Evolutionary conservation across 1,140 invertebrate species (phyloP), one percentile per base, ranked within the genome.

Genomic region (Scaptomyza graminum): DNA sequence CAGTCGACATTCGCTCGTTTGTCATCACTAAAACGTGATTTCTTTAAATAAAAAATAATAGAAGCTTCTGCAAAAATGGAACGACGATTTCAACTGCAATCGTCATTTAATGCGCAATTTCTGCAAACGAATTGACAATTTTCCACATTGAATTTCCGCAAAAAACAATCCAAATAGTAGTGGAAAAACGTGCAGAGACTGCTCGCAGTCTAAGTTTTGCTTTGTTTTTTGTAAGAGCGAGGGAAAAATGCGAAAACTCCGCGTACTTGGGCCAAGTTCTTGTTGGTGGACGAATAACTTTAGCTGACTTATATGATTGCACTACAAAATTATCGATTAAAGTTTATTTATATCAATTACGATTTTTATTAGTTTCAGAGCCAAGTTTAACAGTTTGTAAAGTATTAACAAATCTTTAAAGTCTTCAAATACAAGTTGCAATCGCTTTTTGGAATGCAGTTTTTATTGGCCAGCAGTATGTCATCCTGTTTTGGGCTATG

Each of bases 91-190:
- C 15, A 39, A 37, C 47, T 37, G 57, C 49, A 49, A 55, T 54
- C 11, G 22, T 37, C 51, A 57, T 63, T 70, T 57, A 70, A 70
- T 41, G 16, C 65, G 61, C 67, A 70, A 70, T 64, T 70, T 64
- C 31, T 22, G 44, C 59, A 15, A 44, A 37, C 49, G 47, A 67
- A 69, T 55, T 55, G 57, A 55, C 50, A 69, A 55, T 63, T 41
- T 28, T 49, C 12, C 22, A 28, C 13, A 37, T 44, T 16, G 16
- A 46, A 37, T 18, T 44, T 60, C 3, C 34, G 6, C 22, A 44
- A 5, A 41, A 44, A 15, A 11, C 6, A 37, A 46, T 8, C 13
- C 11, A 34, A 46, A 59, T 60, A 57, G 55, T 39, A 2, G 37
- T 28, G 46, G 5, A 11, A 43, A 56, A 43, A 41, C 5, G n/a